These are phyloP conservation scores for Acromyrmex heyeri DNA, from an alignment of 1,140 invertebrate species.

Conservation along the genomic window DNA sequence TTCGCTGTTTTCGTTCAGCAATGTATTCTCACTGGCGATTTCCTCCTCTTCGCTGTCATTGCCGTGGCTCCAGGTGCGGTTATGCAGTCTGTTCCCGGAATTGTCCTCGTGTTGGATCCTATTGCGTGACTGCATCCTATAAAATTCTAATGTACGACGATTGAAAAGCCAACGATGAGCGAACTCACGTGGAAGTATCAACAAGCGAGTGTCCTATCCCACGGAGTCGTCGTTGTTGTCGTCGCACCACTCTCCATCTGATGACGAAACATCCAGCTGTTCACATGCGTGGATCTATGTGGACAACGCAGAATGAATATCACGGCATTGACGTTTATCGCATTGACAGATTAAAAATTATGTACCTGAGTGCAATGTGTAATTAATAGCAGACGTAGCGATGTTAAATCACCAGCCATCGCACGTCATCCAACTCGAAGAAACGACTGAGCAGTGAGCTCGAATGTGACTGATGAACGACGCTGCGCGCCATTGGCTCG, in stretches of 20 bases:
- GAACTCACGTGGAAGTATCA: background rate
- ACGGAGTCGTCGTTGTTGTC: slow-evolving; percentile 46
- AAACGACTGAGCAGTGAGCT: slow-evolving; percentile 58
- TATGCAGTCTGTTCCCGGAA: slow-evolving; percentile 65
- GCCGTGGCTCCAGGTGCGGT: slow-evolving; percentile 74
- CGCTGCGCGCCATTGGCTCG: background rate
- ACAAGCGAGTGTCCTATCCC: slow-evolving; percentile 51
- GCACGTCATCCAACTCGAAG: slow-evolving; percentile 38
- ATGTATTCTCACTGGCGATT: slow-evolving; percentile 55
- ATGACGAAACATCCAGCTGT: slow-evolving; percentile 47
- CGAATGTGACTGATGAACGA: background rate
- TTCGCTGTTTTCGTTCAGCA: slow-evolving; percentile 51
- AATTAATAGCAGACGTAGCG: background rate
- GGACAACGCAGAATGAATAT: background rate
- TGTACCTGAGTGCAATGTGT: slow-evolving; percentile 42
- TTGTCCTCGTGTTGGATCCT: background rate
- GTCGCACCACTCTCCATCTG: slow-evolving; percentile 29
- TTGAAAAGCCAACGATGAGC: background rate
- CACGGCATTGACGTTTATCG: no score
- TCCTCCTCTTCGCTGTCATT: slow-evolving; percentile 68
- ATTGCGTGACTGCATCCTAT: slow-evolving; percentile 39
- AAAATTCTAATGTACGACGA: background rate
- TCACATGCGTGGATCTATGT: slow-evolving; percentile 65
- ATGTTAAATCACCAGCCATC: slow-evolving; percentile 56
- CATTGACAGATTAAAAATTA: background rate